Evolutionary conservation across 35 echinoderm and acorn worm species (phyloP), one percentile per base, ranked within the genome.

Genomic region (Anneissia japonica): DNA sequence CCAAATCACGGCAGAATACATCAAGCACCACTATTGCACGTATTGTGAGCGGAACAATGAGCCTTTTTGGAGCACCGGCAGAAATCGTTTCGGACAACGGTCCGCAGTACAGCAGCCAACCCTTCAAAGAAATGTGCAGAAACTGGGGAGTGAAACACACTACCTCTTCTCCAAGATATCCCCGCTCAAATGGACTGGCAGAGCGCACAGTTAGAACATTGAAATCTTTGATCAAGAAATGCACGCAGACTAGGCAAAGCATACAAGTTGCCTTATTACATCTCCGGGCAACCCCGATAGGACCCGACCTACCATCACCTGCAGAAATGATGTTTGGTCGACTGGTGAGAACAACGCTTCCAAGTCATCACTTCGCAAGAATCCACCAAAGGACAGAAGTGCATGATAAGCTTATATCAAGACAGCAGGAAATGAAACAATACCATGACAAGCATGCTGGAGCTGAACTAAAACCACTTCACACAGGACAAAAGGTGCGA

Each of bases 11-110:
- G n/a, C n/a, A n/a, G n/a, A n/a, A n/a, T n/a, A 93, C 91, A 26
- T 74, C 76, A 16, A 93, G 91, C 46, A 46, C 82, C 23, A 10
- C 91, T 0, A 77, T 93, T 31, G 83, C 83, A 26, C 17, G 81
- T 34, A 4, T 56, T 12, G 81, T 46, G 26, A 75, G 83, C 28
- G 39, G 28, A 40, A 91, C 76, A 17, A 86, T 91, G 37, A 85
- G 87, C 39, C 34, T 90, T n/a, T 86, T 90, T 39, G 92, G 92
- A 83, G 30, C 82, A 37, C 84, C 87, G 29, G 64, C 19, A 1
- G 83, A 90, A 55, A 89, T 93, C 0, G 75, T 86, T 41, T 89
- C 83, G 10, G 91, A 93, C 83, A 90, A 93, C 46, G 83, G 87
- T 2, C 82, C 87, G 9, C 91, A 93, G 39, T 93, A 82, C 31